Evolutionary conservation across 2,113 vertebrate genomes (phyloP).

Genomic region (Mionectes macconnelli): DNA sequence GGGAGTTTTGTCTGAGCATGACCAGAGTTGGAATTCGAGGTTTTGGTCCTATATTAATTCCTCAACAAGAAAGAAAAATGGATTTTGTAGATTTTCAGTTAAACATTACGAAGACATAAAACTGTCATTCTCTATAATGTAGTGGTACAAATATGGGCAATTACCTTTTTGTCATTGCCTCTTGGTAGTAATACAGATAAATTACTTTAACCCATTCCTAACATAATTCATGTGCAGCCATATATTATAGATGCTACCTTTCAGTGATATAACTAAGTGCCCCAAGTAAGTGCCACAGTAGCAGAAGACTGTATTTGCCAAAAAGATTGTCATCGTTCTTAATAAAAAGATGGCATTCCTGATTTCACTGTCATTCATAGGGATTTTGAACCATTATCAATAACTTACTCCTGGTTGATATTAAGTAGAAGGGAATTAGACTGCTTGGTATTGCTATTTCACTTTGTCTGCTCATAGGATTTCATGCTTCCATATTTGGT

Average conservation of each 20-base stretch:
- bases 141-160: constrained; percentile 64
- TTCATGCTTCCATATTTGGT: neutral
- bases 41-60: constrained; percentile 61
- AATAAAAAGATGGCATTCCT: neutral
- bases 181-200: constrained; percentile 52
- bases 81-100: constrained; percentile 70
- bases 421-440: neutral
- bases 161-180: constrained; percentile 60
- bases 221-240: constrained; percentile 9
- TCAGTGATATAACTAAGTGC: neutral
- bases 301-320: constrained; percentile 50
- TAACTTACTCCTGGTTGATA: neutral
- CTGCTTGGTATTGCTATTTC: neutral
- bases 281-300: constrained; percentile 15
- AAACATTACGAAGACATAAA: constrained; percentile 66
- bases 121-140: constrained; percentile 50
- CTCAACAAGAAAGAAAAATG: constrained; percentile 44
- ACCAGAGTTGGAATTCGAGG: neutral
- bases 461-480: neutral
- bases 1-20: constrained; percentile 33
- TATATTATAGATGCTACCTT: neutral
- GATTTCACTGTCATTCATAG: neutral
- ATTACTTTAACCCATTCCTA: constrained; percentile 69
- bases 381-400: neutral
- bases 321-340: constrained; percentile 40